Evolutionary conservation across 2,113 vertebrate species (phyloP).

Genomic region (Ictalurus punctatus): DNA sequence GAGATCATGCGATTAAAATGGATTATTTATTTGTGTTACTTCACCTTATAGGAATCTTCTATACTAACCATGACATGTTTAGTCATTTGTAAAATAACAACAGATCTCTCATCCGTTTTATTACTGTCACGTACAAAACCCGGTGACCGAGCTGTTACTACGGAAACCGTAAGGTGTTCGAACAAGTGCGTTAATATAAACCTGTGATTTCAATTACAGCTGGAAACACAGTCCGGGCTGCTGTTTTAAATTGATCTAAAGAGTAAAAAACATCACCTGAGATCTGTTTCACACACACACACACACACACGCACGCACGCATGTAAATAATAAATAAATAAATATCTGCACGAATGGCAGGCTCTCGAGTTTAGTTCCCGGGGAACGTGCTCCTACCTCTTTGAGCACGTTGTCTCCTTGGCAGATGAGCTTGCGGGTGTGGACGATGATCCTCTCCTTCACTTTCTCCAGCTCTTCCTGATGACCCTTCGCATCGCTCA

Average conservation of each 20-base stretch:
- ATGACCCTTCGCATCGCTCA: constrained; percentile 75
- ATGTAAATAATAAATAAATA: no score
- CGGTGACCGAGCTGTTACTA: neutral
- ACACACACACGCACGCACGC: no score
- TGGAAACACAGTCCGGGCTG: no score
- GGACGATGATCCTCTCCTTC: constrained; percentile 82
- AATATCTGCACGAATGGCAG: neutral
- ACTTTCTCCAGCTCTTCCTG: constrained; percentile 80
- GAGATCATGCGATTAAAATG: neutral
- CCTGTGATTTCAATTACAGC: no score
- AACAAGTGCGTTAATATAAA: neutral
- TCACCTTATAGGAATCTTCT: neutral
- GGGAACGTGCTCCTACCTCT: constrained; percentile 71
- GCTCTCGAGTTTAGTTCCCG: neutral
- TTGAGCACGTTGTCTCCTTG: constrained; percentile 88
- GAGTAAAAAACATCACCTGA: no score
- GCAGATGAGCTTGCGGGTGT: constrained; percentile 85
- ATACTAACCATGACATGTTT: neutral
- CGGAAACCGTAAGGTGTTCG: neutral
- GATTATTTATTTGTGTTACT: neutral
- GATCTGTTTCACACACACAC: no score
- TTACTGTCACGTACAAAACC: neutral
- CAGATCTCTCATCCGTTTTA: neutral
- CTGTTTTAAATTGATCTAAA: no score
- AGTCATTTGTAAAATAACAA: no score